Conservation (phyloP, 2,113 vertebrate genomes). For the Notothenia coriiceps region DNA sequence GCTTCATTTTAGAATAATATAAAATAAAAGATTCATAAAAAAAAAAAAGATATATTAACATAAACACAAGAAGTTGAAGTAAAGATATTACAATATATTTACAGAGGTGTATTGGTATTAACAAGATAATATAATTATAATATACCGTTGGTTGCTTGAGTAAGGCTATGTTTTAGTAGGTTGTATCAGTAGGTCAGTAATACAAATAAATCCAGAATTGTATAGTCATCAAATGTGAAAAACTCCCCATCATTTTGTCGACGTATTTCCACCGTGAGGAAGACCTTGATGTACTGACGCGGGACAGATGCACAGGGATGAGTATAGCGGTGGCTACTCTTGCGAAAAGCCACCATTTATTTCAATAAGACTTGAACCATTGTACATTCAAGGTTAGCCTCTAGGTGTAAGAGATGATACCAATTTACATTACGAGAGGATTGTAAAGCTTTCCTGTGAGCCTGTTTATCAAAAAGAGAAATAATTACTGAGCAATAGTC, state of each 20-base stretch:
- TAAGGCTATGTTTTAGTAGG: background rate
- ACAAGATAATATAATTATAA: too few species aligned
- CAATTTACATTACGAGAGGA: slow-evolving; percentile 31
- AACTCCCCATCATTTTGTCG: background rate
- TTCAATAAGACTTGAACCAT: slow-evolving; percentile 56
- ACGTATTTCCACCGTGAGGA: background rate
- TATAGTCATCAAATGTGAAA: background rate
- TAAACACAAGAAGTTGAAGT: too few species aligned
- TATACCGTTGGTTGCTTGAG: too few species aligned
- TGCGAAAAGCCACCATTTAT: slow-evolving; percentile 42
- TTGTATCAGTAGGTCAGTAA: background rate
- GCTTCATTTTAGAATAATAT: too few species aligned
- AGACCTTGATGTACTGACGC: background rate
- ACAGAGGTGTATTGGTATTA: too few species aligned
- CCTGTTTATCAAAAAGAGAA: background rate
- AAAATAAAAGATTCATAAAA: too few species aligned
- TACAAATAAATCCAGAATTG: background rate
- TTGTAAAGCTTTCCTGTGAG: background rate
- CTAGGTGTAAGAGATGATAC: slow-evolving; percentile 62
- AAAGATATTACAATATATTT: too few species aligned
- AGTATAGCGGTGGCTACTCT: background rate
- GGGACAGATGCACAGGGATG: slow-evolving; percentile 5
- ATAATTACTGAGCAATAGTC: slow-evolving; percentile 20
- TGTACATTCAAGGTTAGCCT: slow-evolving; percentile 62
- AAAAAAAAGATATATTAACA: too few species aligned